phyloP scores from a whole-genome alignment of 2,113 vertebrate genomes.

The Laticauda laticaudata region DNA sequence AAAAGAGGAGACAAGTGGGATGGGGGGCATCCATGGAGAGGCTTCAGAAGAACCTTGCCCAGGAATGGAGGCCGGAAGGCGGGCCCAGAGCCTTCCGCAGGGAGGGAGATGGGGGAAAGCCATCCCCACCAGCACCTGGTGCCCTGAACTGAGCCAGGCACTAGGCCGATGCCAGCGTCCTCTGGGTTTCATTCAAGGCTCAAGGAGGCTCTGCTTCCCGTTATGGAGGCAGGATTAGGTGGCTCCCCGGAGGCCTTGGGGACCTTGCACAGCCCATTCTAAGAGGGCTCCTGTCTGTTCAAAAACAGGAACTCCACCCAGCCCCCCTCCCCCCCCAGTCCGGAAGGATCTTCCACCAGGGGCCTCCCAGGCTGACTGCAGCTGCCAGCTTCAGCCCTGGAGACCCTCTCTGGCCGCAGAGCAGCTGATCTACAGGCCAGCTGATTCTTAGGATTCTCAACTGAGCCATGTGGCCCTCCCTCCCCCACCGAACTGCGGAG shows the following conservation, averaged over 20 bases:
- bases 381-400: not conserved
- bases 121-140: not conserved
- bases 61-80: too few species aligned
- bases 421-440: not conserved
- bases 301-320: not conserved
- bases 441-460: not conserved
- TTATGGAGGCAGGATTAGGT: not conserved
- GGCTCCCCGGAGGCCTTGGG: not conserved
- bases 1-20: rapidly evolving
- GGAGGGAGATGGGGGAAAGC: not conserved
- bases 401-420: not conserved
- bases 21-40: rapidly evolving
- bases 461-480: not conserved
- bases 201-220: not conserved
- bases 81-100: not conserved
- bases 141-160: not conserved
- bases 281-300: not conserved
- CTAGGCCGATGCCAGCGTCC: rapidly evolving
- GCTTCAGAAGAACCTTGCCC: not conserved
- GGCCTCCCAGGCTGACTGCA: not conserved
- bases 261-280: not conserved
- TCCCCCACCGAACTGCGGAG: not conserved
- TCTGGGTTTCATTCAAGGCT: not conserved
- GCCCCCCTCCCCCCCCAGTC: not conserved
- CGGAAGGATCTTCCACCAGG: not conserved